phyloP scores from a whole-genome alignment of 2,888 invertebrate genomes.

The Bellardia bayeri region DNA sequence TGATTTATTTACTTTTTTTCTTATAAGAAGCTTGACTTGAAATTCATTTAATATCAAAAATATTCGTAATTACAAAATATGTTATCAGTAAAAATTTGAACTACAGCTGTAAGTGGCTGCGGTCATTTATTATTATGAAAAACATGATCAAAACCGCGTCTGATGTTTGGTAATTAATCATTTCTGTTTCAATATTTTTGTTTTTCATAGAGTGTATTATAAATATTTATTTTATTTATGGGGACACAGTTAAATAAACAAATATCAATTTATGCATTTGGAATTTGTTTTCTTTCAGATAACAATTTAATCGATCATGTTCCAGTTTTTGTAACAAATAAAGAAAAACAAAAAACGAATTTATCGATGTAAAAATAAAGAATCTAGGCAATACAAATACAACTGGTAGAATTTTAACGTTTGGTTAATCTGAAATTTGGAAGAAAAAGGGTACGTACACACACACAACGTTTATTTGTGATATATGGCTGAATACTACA shows the following conservation, averaged over 20 bases:
- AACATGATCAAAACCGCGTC: conserved; percentile 32
- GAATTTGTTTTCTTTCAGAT: conserved; percentile 45
- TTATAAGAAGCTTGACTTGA: conserved; percentile 29
- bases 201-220: conserved; percentile 23
- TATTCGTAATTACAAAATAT: conserved; percentile 12
- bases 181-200: conserved; percentile 47
- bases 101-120: conserved; percentile 25
- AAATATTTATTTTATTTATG: conserved; percentile 70
- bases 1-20: conserved; percentile 68
- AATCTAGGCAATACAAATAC: conserved; percentile 40
- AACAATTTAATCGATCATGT: conserved; percentile 69
- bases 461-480: conserved; percentile 6
- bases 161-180: conserved; percentile 64
- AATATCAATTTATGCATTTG: conserved; percentile 41
- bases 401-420: conserved; percentile 21
- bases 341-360: not conserved
- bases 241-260: conserved; percentile 62
- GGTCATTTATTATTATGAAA: conserved; percentile 24
- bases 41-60: conserved; percentile 37
- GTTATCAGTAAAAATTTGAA: conserved; percentile 52
- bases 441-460: conserved; percentile 35
- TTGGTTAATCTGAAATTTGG: conserved; percentile 11
- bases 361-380: conserved; percentile 9
- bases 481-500: conserved; percentile 3
- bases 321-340: conserved; percentile 46